Evolutionary conservation across 1,140 invertebrate species (phyloP).

Genomic region (Aphelenchoides avenae): DNA sequence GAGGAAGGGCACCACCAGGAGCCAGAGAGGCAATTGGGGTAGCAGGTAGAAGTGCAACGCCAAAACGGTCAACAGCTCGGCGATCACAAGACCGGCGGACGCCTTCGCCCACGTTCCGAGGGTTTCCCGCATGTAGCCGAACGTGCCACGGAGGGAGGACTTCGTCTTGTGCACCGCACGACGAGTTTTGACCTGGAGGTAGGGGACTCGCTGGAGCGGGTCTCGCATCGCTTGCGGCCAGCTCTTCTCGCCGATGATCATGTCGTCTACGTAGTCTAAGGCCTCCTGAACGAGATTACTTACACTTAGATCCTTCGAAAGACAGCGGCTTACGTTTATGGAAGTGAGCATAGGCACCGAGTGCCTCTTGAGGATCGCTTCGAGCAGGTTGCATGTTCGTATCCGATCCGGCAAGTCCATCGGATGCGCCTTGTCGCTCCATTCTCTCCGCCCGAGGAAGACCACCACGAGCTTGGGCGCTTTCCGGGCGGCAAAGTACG

Average conservation of each 20-base stretch:
- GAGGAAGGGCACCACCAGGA: constrained; percentile 29
- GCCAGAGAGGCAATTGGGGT: constrained; percentile 35
- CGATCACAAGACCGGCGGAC: no score
- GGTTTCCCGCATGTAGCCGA: no score
- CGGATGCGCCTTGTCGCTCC: constrained; percentile 57
- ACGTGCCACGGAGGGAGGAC: constrained; percentile 5
- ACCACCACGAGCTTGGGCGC: constrained; percentile 57
- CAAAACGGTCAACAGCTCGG: constrained; percentile 17
- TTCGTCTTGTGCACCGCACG: constrained; percentile 10
- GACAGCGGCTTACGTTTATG: constrained; percentile 20
- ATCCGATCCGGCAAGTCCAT: constrained; percentile 51
- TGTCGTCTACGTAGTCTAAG: constrained; percentile 57
- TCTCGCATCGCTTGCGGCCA: constrained; percentile 40
- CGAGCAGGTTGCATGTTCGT: constrained; percentile 47
- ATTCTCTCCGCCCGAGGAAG: constrained; percentile 51
- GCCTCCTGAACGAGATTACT: constrained; percentile 39
- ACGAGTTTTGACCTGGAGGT: constrained; percentile 38
- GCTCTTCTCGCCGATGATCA: constrained; percentile 55
- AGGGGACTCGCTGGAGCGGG: constrained; percentile 52
- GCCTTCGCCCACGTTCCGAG: no score
- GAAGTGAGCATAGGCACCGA: constrained; percentile 52
- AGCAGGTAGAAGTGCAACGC: constrained; percentile 12
- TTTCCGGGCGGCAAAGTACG: constrained; percentile 56
- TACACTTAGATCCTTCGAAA: not conserved
- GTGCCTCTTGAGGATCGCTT: constrained; percentile 51